Conservation (phyloP, 2,888 invertebrate genomes). For the Hypercompe scribonia region DNA sequence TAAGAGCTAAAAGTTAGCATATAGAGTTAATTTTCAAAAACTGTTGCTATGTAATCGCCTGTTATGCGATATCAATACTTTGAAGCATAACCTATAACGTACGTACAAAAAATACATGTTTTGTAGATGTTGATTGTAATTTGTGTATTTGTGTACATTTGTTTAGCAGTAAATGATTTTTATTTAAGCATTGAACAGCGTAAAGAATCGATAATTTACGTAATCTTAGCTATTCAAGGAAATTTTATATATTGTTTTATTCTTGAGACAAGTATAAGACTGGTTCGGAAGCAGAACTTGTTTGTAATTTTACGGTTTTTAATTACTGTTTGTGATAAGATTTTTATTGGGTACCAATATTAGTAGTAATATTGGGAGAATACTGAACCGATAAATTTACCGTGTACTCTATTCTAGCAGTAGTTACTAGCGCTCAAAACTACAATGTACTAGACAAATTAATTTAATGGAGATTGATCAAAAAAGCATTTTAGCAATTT, state of each 20-base stretch:
- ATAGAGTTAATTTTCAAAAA: not conserved
- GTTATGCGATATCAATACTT: no score
- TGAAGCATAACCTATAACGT: not conserved
- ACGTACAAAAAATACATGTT: not conserved
- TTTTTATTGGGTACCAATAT: no score
- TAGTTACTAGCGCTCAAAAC: no score
- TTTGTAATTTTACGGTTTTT: conserved; percentile 1
- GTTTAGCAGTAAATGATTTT: not conserved
- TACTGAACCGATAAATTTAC: not conserved
- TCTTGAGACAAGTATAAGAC: not conserved
- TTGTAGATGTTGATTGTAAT: not conserved
- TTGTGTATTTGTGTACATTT: not conserved
- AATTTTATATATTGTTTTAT: not conserved
- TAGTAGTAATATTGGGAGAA: not conserved
- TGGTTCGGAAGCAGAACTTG: not conserved
- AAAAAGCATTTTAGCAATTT: no score
- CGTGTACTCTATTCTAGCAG: no score
- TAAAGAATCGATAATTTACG: not conserved
- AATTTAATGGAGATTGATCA: no score
- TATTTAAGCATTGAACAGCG: not conserved
- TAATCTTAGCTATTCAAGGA: not conserved
- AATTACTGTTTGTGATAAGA: not conserved
- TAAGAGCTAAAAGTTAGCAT: not conserved
- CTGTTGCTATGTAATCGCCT: no score
- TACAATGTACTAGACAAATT: no score